These are phyloP conservation scores for Carettochelys insculpta DNA, from an alignment of 2,113 vertebrate genomes.

Conservation along the genomic window DNA sequence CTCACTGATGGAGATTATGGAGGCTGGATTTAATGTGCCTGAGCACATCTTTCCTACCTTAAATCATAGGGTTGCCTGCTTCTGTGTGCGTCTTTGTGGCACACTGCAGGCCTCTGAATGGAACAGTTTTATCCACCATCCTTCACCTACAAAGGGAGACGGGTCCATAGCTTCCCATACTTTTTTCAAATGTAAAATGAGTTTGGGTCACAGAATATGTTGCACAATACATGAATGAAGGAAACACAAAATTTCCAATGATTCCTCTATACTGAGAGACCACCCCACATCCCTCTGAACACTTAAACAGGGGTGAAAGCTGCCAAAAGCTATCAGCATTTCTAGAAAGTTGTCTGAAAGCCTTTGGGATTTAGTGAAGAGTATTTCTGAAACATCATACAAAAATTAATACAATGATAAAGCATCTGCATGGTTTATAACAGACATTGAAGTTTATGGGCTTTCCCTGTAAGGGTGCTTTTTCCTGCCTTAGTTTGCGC, in stretches of 20 bases:
- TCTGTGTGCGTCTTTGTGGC: conserved; percentile 27
- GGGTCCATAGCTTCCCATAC: not conserved
- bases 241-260: not conserved
- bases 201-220: not conserved
- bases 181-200: not conserved
- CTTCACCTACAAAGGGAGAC: not conserved
- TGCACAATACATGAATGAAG: not conserved
- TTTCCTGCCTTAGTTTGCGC: too few relatives aligned
- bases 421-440: not conserved
- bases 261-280: not conserved
- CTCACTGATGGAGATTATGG: conserved; percentile 61
- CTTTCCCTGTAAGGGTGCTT: not conserved
- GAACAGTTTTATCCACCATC: not conserved
- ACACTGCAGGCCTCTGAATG: not conserved
- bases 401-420: accelerated
- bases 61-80: conserved; percentile 56
- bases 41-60: conserved; percentile 60
- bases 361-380: not conserved
- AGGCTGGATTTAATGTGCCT: conserved; percentile 67
- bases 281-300: not conserved
- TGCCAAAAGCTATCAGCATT: accelerated
- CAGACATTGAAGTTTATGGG: not conserved
- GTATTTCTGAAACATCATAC: not conserved
- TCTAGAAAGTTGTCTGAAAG: not conserved
- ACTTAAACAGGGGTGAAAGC: not conserved